Base-by-base conservation (phyloP, 2,888 invertebrate species). In the Cryptophagus acutangulus region DNA sequence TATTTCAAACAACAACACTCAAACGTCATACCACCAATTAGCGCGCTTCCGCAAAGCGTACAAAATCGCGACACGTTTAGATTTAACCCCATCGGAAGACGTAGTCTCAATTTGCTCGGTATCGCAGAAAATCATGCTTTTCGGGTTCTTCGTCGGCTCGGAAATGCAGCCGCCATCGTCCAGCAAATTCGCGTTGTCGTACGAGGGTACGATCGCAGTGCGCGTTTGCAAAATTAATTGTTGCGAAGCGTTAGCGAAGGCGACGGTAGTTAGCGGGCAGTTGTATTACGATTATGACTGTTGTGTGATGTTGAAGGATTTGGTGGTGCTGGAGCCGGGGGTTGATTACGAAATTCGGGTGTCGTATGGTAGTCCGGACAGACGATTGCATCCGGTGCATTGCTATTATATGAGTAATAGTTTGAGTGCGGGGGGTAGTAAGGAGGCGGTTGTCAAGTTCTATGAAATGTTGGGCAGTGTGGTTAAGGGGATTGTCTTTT, bases 401-500 rank as follows among this genome's bases (percentile, higher is more conserved):
- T 57, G 56, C 33, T 53, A 57, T 46, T 62, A 62, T 42, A 59
- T 61, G 59, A 52, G 52, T 33, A 50, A 56, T 46, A 48, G 53
- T 28, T 44, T 62, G 33, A 41, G 46, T 15, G 54, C 4, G 4
- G 26, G 12, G 37, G 40, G 45, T 12, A 42, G 45, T 15, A 50
- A 46, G 16, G 48, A 53, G 14, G 43, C 47, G 12, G 35, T 44
- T n/a, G 55, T 62, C 43, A 58, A 52, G 37, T 59, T 57, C 43
- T 55, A 59, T 43, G 66, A 65, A 44, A 48, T 54, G 14, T 48
- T 49, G 38, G 65, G 65, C 33, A 55, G 58, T 36, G 51, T 65
- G 39, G 49, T 66, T 17, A 57, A 53, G 44, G 66, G 64, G 14
- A 37, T 65, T 10, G 55, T 59, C n/a, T 65, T 57, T 57, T 65